A percentile compares a stretch with the other conserved stretches of the same genome.
Conservation (phyloP, 2,113 vertebrate genomes). For the Aleadryas rufinucha region DNA sequence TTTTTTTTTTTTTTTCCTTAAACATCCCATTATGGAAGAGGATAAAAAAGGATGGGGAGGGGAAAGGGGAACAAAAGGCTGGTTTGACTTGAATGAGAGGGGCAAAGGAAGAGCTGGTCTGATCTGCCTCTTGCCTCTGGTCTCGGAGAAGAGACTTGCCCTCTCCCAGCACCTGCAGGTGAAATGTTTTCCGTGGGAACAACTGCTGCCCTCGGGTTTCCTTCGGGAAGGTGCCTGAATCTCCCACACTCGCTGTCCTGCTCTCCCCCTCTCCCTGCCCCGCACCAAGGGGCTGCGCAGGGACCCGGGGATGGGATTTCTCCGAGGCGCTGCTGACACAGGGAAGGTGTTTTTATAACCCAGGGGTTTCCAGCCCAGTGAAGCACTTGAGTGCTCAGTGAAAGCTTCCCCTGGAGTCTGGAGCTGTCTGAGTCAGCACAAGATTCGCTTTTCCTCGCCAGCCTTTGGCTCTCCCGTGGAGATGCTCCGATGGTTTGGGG, state of each 20-base stretch:
- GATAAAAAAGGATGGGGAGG: constrained; percentile 68
- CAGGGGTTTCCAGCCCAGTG: not conserved
- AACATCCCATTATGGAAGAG: constrained; percentile 69
- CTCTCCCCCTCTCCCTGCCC: not conserved
- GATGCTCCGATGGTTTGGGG: not conserved
- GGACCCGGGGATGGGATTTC: not conserved
- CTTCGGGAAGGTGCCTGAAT: constrained; percentile 22
- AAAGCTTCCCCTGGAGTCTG: constrained; percentile 28
- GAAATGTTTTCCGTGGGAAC: constrained; percentile 62
- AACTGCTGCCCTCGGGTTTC: constrained; percentile 44
- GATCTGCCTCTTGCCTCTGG: constrained; percentile 63
- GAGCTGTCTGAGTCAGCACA: not conserved
- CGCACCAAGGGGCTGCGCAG: not conserved
- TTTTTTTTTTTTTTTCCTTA: constrained; percentile 35
- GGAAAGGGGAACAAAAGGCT: constrained; percentile 59
- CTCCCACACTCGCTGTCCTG: constrained; percentile 17
- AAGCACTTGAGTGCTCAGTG: not conserved
- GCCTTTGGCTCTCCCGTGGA: not conserved
- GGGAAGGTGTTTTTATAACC: not conserved
- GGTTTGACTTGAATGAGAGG: constrained; percentile 59
- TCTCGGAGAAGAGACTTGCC: constrained; percentile 51
- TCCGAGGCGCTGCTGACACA: not conserved
- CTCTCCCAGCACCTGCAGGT: constrained; percentile 57
- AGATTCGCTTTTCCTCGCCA: not conserved
- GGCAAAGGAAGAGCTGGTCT: constrained; percentile 60